Percentiles rank a stretch among this genome's conserved stretches.
Conservation (phyloP, 2,113 vertebrate genomes). For the Anas platyrhynchos region DNA sequence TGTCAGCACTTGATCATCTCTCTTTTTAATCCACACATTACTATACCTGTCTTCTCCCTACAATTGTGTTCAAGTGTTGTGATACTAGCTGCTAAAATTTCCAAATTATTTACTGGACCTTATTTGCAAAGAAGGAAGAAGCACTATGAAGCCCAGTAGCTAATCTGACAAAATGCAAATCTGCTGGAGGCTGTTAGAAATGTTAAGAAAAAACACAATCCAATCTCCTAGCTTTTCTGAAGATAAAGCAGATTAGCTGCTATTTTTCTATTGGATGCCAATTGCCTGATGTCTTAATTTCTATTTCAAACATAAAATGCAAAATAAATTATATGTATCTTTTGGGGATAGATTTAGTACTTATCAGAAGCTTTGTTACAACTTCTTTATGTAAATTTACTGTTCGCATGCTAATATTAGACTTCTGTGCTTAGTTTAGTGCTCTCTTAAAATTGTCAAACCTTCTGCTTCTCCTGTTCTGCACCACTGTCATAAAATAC, state of each 20-base stretch:
- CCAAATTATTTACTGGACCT: not conserved
- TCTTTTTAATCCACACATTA: not conserved
- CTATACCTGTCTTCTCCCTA: not conserved
- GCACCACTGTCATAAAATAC: not conserved
- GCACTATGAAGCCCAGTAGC: not conserved
- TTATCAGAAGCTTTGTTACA: not conserved
- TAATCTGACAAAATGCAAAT: slow-evolving; percentile 29
- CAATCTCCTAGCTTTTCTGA: not conserved
- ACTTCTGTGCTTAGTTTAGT: not conserved
- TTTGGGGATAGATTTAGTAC: not conserved
- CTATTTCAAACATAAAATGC: not conserved
- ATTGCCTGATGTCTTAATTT: not conserved
- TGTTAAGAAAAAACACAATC: not conserved
- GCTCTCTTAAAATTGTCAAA: not conserved
- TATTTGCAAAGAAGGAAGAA: not conserved
- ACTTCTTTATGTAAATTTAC: not conserved
- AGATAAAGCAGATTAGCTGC: slow-evolving; percentile 2
- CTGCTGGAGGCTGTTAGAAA: slow-evolving; percentile 10
- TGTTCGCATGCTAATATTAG: not conserved
- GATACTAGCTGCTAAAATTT: not conserved
- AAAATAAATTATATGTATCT: not conserved
- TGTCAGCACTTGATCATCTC: not conserved
- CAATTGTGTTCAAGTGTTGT: not conserved
- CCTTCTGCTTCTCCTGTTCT: not conserved
- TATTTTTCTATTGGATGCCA: not conserved